Evolutionary conservation across 2,888 invertebrate genomes (phyloP).

Genomic region (Ypsolopha scabrella): DNA sequence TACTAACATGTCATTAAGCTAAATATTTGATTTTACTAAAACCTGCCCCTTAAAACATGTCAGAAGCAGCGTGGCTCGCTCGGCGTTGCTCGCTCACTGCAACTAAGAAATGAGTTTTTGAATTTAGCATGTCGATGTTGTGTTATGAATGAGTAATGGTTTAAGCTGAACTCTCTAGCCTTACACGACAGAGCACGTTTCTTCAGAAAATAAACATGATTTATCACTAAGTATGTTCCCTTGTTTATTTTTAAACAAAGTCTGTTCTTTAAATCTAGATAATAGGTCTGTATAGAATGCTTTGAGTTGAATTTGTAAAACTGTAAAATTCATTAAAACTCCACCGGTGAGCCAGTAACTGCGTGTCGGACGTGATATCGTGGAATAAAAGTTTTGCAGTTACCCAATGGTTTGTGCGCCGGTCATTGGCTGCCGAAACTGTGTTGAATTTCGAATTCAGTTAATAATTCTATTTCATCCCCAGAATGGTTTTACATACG

Average conservation of each 20-base stretch:
- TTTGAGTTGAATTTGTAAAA: neutral
- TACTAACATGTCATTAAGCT: slow-evolving; percentile 28
- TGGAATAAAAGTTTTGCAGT: too few relatives aligned
- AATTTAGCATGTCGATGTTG: neutral
- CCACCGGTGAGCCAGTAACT: too few relatives aligned
- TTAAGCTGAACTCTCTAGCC: neutral
- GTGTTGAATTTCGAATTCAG: too few relatives aligned
- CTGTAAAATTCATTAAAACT: neutral
- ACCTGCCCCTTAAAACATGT: neutral
- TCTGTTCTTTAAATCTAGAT: neutral
- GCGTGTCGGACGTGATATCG: too few relatives aligned
- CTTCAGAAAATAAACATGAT: neutral
- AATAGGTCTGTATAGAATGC: neutral
- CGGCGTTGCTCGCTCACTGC: neutral
- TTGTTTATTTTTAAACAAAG: neutral
- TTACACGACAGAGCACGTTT: neutral
- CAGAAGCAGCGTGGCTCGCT: neutral
- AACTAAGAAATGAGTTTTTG: neutral
- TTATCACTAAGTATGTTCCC: neutral
- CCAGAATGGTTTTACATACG: too few relatives aligned
- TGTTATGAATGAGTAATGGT: neutral
- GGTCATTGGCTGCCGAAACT: too few relatives aligned
- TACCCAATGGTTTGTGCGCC: too few relatives aligned
- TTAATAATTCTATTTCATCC: too few relatives aligned
- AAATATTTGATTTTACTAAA: slow-evolving; percentile 17